These are phyloP conservation scores for Acropternis orthonyx DNA, from an alignment of 2,797 vertebrate species.

Conservation along the genomic window DNA sequence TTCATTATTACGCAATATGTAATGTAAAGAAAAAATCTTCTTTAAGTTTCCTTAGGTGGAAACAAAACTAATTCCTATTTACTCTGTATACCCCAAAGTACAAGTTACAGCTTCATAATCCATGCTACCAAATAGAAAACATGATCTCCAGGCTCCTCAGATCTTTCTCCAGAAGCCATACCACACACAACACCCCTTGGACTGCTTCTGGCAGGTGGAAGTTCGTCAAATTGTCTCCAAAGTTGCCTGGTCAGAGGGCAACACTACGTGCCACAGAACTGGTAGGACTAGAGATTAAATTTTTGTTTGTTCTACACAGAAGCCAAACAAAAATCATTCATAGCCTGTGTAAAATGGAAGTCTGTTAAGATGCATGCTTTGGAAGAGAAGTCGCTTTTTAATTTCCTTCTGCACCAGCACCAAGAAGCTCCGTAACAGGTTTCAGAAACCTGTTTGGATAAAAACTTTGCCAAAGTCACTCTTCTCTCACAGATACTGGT, in stretches of 20 bases:
- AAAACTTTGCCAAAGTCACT: not conserved
- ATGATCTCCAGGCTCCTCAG: not conserved
- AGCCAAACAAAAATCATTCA: not conserved
- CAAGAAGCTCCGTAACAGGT: not conserved
- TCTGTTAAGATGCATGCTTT: not conserved
- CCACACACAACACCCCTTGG: not conserved
- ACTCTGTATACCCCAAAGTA: not conserved
- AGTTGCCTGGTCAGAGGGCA: not conserved
- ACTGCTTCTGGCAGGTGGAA: not conserved
- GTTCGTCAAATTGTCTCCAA: not conserved
- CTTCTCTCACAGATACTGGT: not conserved
- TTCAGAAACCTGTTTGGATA: not conserved
- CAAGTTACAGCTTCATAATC: not conserved
- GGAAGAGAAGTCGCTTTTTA: not conserved
- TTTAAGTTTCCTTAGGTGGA: not conserved
- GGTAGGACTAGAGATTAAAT: not conserved
- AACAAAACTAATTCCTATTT: not conserved
- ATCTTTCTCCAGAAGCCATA: not conserved
- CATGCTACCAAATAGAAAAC: not conserved
- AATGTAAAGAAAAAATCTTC: not conserved
- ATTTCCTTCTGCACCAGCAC: not conserved
- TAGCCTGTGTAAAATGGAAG: not conserved
- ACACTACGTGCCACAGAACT: fast-evolving
- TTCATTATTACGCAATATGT: not conserved
- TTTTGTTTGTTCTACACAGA: not conserved